phyloP scores from a whole-genome alignment of 2,797 vertebrate genomes.

The Ctenosaura bakeri region DNA sequence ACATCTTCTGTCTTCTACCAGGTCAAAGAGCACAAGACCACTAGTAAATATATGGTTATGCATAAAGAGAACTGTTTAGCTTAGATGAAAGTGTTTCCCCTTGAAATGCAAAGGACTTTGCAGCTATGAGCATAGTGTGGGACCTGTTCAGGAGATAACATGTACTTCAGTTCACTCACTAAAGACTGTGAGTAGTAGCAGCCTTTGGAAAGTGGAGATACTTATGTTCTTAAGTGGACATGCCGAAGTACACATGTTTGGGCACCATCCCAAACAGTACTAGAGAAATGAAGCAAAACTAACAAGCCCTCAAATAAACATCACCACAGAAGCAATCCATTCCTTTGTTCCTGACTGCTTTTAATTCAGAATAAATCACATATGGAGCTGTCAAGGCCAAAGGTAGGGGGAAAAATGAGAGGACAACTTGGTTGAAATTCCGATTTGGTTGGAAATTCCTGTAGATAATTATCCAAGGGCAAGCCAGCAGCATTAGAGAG shows the following conservation, averaged over 20 bases:
- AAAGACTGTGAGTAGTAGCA: background rate
- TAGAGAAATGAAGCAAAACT: background rate
- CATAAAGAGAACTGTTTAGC: background rate
- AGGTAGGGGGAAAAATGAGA: background rate
- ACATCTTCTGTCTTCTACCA: background rate
- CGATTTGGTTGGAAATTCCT: background rate
- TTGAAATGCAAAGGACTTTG: background rate
- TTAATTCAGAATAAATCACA: background rate
- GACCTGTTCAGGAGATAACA: background rate
- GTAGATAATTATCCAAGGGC: background rate
- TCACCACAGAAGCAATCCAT: background rate
- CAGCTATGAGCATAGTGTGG: background rate
- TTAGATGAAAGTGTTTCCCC: slow-evolving; percentile 3
- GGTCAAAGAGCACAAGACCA: background rate
- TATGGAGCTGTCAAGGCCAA: background rate
- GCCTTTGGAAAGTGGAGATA: background rate
- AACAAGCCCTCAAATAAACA: background rate
- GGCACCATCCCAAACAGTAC: background rate
- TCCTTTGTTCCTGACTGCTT: background rate
- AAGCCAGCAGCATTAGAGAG: background rate
- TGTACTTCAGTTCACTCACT: background rate
- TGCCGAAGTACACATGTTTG: background rate
- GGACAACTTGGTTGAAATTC: background rate
- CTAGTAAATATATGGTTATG: background rate
- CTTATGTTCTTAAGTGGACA: background rate